Conservation (phyloP, 2,113 vertebrate genomes). For the Fukomys damarensis region DNA sequence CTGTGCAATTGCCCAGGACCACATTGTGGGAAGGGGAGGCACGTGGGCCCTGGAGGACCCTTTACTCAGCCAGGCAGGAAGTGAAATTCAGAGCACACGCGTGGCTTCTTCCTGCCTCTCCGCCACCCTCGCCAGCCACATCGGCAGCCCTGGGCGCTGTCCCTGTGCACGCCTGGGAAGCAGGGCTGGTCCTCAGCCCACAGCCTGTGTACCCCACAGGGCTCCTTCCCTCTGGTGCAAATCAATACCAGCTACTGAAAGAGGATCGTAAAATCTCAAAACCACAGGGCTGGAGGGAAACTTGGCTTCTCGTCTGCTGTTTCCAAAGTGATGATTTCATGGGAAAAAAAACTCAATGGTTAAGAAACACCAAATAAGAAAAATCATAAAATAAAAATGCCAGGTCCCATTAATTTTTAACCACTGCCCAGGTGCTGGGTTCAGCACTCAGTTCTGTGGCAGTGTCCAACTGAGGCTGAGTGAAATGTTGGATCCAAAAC, state of each 20-base stretch:
- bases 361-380: not conserved
- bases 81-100: accelerated
- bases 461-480: not conserved
- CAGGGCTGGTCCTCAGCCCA: not conserved
- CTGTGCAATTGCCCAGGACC: accelerated
- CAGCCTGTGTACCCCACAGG: not conserved
- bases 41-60: accelerated
- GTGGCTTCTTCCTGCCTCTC: not conserved
- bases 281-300: not conserved
- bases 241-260: not conserved
- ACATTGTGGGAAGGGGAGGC: too few species aligned
- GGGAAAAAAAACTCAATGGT: not conserved
- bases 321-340: not conserved
- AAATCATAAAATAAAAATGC: not conserved
- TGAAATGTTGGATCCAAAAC: not conserved
- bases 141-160: accelerated
- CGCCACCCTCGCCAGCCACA: not conserved
- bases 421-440: not conserved
- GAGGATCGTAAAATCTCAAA: not conserved
- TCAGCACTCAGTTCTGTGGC: not conserved
- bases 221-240: not conserved
- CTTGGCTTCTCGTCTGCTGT: not conserved
- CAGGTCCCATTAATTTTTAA: not conserved
- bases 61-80: not conserved
- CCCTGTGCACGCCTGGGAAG: accelerated